Evolutionary conservation across 2,888 invertebrate genomes (phyloP), one percentile per base, ranked within the genome.

Genomic region (Nephrotoma guestfalica): DNA sequence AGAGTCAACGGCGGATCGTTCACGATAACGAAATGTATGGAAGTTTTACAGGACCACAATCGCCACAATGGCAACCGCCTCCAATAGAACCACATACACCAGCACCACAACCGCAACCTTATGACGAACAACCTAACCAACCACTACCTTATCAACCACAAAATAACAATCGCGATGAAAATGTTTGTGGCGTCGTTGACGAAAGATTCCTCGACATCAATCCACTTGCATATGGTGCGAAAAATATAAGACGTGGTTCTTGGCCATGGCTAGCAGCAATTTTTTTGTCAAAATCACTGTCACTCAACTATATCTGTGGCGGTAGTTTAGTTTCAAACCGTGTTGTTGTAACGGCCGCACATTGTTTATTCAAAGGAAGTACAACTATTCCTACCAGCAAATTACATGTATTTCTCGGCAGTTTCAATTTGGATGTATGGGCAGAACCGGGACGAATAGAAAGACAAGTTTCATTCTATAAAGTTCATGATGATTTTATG

Each of bases 201-300:
- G 15, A 13, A 15, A 40, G 47, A 47, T 84, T 45, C 9, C 40
- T n/a, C n/a, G n/a, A 4, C 7, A 41, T n/a, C 4, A 41, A 40
- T 13, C 88, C 88, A 11, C 88, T 91, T 45, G 89, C 91, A 6
- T 88, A 89, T 2, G 89, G 89, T 9, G 91, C 91, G 0, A 57
- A 91, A 6, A 88, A 89, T 0, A 87, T 87, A 15, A 13, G 86
- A n/a, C 91, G 93, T 1, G 94, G 94, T 1, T 93, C 94, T 30
- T 94, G 94, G 94, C 95, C 95, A 0, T 95, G 95, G 95, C 89
- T 95, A 86, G 94, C 93, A 0, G 95, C 95, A 0, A 92, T 95
- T 41, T 95, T 94, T 88, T 91, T 93, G 86, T 93, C 92, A 13
- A 57, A 57, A 1, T 18, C 6, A 30, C 57, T 18, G 6, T 91